phyloP scores from a whole-genome alignment of 2,797 vertebrate species.

The Periophthalmus magnuspinnatus region DNA sequence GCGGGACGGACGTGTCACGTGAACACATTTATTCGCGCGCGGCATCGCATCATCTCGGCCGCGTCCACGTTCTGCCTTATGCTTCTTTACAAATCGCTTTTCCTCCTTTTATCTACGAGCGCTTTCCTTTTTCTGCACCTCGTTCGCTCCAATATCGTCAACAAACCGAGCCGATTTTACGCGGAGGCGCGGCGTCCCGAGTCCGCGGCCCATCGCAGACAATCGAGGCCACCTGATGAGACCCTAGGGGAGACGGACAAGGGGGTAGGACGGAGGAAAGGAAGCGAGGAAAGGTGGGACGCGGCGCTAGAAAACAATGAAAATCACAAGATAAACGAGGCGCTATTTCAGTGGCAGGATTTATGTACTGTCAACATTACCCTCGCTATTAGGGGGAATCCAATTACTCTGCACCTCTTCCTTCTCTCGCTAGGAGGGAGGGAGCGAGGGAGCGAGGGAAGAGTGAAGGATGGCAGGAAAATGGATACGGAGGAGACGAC shows the following conservation, averaged over 20 bases:
- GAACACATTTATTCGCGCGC: slow-evolving; percentile 58
- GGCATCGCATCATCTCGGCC: slow-evolving; percentile 44
- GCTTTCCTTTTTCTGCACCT: slow-evolving; percentile 38
- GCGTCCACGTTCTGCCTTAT: slow-evolving; percentile 47
- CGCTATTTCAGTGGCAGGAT: slow-evolving; percentile 81
- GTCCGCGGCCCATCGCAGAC: slow-evolving; percentile 54
- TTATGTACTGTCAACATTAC: slow-evolving; percentile 86
- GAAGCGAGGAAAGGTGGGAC: slow-evolving; percentile 50
- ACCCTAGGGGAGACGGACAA: slow-evolving; percentile 52
- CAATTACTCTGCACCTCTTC: slow-evolving; percentile 78
- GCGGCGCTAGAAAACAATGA: slow-evolving; percentile 74
- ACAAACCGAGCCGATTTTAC: slow-evolving; percentile 55
- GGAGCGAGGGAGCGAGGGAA: slow-evolving; percentile 44
- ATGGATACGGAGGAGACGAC: slow-evolving; percentile 40
- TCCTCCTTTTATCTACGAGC: slow-evolving; percentile 42
- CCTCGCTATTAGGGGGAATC: slow-evolving; percentile 80
- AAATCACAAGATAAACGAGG: slow-evolving; percentile 83
- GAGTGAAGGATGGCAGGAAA: slow-evolving; percentile 65
- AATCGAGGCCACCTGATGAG: slow-evolving; percentile 72
- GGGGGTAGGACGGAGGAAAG: slow-evolving; percentile 32
- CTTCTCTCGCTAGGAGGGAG: slow-evolving; percentile 57
- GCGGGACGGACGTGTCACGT: slow-evolving; percentile 29
- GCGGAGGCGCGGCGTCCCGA: slow-evolving; percentile 52
- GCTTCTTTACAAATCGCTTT: slow-evolving; percentile 39
- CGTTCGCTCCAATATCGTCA: slow-evolving; percentile 50